Conservation (phyloP, 2,797 vertebrate genomes). For the Clarias fuscus region DNA sequence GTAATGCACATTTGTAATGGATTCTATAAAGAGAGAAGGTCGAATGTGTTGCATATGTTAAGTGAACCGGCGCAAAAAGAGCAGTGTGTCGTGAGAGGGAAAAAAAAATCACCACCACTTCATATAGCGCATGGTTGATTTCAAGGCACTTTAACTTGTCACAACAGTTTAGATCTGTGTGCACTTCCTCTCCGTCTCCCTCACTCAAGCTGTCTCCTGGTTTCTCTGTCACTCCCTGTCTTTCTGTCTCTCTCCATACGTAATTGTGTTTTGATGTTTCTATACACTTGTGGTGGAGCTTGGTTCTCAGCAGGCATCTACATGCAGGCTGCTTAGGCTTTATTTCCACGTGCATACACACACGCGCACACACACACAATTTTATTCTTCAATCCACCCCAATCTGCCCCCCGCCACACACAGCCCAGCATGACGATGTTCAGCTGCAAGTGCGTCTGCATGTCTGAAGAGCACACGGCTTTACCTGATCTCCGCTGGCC, state of each 20-base stretch:
- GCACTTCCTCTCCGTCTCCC: conserved; percentile 31
- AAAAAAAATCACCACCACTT: conserved; percentile 12
- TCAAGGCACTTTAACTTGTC: conserved; percentile 53
- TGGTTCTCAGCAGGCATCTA: conserved; percentile 80
- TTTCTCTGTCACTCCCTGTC: conserved; percentile 36
- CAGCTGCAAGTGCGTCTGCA: conserved; percentile 38
- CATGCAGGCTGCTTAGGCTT: conserved; percentile 49
- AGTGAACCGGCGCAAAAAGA: not conserved
- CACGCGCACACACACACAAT: not conserved
- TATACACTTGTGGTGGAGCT: conserved; percentile 82
- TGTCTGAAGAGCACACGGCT: conserved; percentile 42
- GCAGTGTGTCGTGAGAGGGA: conserved; percentile 9
- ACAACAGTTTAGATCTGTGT: conserved; percentile 50
- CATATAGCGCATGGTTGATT: conserved; percentile 38
- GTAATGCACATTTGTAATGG: not conserved
- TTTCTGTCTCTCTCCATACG: conserved; percentile 64
- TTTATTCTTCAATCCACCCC: conserved; percentile 22
- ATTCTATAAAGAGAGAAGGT: not conserved
- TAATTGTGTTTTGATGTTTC: conserved; percentile 97
- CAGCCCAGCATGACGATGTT: conserved; percentile 27
- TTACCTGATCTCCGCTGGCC: conserved; percentile 48
- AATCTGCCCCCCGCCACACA: not conserved
- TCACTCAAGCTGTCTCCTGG: conserved; percentile 16
- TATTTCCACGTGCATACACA: conserved; percentile 12
- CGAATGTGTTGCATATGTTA: not conserved